Evolutionary conservation across 2,888 invertebrate species (phyloP).

Genomic region (Neuroscelio doddi): DNA sequence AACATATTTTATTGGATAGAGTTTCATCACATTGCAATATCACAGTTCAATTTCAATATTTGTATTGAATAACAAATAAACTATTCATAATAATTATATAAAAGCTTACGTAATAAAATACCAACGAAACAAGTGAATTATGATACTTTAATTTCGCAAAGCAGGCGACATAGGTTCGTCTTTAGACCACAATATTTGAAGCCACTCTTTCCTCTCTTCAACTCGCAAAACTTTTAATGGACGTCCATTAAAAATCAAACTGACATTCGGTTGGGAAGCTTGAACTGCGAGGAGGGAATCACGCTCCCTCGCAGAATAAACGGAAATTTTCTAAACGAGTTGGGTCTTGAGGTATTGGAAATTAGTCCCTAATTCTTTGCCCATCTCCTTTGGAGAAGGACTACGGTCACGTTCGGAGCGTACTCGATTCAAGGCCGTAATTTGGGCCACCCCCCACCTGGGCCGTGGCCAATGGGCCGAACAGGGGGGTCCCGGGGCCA

Average conservation of each 20-base stretch:
- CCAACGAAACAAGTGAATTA: no score
- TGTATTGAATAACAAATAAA: no score
- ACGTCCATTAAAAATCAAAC: constrained; percentile 43
- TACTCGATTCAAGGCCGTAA: constrained; percentile 46
- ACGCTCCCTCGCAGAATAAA: constrained; percentile 19
- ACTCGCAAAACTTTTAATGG: constrained; percentile 41
- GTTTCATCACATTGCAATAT: constrained; percentile 3
- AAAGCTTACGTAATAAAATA: no score
- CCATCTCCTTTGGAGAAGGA: constrained; percentile 40
- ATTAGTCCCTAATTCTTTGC: constrained; percentile 47
- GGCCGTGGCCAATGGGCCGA: constrained; percentile 42
- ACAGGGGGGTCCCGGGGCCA: constrained; percentile 38
- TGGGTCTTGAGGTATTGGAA: constrained; percentile 39
- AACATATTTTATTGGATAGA: constrained; percentile 17
- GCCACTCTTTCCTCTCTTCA: constrained; percentile 16
- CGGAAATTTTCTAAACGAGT: constrained; percentile 37
- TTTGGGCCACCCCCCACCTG: constrained; percentile 44
- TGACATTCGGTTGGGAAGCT: constrained; percentile 38
- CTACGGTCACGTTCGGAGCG: constrained; percentile 46
- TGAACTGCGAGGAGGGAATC: constrained; percentile 28
- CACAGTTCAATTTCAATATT: no score
- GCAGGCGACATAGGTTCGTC: neutral
- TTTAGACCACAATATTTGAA: constrained; percentile 12
- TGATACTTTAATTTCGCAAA: no score
- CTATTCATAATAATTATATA: no score